These are phyloP conservation scores for Ictidomys tridecemlineatus DNA, from an alignment of 2,113 vertebrate species.

Conservation along the genomic window DNA sequence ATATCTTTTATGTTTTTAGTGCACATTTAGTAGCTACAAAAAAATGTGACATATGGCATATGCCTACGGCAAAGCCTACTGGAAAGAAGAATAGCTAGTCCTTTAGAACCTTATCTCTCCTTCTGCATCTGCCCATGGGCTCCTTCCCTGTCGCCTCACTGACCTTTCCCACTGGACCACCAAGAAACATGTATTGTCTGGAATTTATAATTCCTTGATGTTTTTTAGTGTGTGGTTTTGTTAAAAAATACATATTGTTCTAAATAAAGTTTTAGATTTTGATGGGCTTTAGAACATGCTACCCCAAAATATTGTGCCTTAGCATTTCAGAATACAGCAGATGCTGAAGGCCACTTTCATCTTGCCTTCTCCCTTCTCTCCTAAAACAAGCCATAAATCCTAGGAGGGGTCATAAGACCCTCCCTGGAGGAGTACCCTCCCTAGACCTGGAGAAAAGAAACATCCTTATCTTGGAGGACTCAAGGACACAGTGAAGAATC, in stretches of 20 bases:
- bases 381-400: background rate
- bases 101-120: background rate
- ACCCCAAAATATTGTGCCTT: background rate
- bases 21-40: background rate
- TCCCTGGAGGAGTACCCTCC: background rate
- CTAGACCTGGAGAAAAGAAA: background rate
- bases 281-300: background rate
- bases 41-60: background rate
- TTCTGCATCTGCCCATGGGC: fast-evolving
- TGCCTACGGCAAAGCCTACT: background rate
- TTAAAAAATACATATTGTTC: background rate
- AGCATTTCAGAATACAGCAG: background rate
- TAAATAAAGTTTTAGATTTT: background rate
- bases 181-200: background rate
- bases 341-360: background rate
- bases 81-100: background rate
- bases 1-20: background rate
- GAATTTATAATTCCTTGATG: background rate
- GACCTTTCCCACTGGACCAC: background rate
- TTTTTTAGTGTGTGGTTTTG: background rate
- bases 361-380: background rate
- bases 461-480: background rate
- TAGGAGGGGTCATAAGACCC: too few relatives aligned
- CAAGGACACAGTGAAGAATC: background rate
- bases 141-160: too few relatives aligned